phyloP scores from a whole-genome alignment of 2,888 invertebrate genomes.

The Amphipoea oculea region DNA sequence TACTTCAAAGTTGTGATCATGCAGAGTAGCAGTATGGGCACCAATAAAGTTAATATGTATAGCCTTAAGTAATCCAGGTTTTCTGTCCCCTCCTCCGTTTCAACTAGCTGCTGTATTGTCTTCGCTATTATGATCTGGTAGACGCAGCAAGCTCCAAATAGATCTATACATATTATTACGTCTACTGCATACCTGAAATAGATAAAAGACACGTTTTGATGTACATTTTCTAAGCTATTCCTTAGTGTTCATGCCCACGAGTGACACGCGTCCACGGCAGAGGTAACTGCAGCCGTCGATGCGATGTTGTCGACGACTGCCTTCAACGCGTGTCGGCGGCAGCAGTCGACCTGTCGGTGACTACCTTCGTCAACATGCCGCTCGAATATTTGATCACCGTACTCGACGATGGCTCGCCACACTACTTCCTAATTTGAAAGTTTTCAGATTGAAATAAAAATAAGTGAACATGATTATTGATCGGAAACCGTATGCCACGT shows the following conservation, averaged over 20 bases:
- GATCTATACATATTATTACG: constrained; percentile 81
- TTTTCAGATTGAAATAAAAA: background rate
- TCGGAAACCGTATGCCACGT: background rate
- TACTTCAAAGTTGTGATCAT: constrained; percentile 87
- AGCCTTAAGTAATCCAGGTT: constrained; percentile 77
- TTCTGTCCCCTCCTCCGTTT: constrained; percentile 64
- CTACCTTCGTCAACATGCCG: no score
- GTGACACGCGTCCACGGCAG: background rate
- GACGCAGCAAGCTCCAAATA: constrained; percentile 87
- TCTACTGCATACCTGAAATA: constrained; percentile 77
- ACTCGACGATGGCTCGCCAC: no score
- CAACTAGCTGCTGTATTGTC: constrained; percentile 81
- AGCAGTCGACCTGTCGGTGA: no score
- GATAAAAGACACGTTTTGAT: background rate
- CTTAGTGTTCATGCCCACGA: background rate
- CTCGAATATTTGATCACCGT: no score
- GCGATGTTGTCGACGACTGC: no score
- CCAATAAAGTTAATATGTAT: constrained; percentile 78
- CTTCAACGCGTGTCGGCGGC: no score
- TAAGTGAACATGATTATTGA: background rate
- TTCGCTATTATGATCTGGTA: constrained; percentile 87
- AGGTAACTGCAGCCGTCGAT: no score
- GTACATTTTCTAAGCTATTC: no score
- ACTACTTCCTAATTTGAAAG: no score
- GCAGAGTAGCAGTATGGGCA: constrained; percentile 83